Evolutionary conservation across 1,140 invertebrate species (phyloP).

Genomic region (Bombus fervidus): DNA sequence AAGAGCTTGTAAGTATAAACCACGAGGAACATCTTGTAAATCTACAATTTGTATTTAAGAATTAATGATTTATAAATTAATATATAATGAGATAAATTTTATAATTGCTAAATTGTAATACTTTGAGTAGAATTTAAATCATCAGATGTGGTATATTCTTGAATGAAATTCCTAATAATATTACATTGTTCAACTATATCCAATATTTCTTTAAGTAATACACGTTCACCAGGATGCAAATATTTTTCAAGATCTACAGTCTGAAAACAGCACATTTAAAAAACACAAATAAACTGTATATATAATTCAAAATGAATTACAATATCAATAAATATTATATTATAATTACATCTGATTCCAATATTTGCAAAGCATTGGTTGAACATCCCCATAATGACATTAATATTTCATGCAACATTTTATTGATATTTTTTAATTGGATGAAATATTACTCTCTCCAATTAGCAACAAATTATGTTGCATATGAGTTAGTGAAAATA

Average conservation of each 20-base stretch:
- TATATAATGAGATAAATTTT: conserved; percentile 10
- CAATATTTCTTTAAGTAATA: conserved; percentile 76
- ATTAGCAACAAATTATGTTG: not conserved
- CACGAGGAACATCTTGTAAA: conserved; percentile 63
- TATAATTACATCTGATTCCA: conserved; percentile 75
- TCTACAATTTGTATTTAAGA: conserved; percentile 50
- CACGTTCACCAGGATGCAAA: conserved; percentile 78
- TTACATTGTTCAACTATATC: conserved; percentile 76
- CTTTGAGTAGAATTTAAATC: conserved; percentile 15
- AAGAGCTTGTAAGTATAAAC: conserved; percentile 85
- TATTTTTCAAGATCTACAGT: conserved; percentile 74
- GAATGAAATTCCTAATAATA: conserved; percentile 73
- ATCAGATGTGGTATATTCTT: conserved; percentile 44
- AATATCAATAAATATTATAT: conserved; percentile 7
- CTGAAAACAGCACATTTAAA: conserved; percentile 64
- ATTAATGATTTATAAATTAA: not conserved
- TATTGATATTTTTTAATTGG: conserved; percentile 15
- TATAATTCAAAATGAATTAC: conserved; percentile 9
- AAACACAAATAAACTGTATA: conserved; percentile 17
- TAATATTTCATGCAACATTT: conserved; percentile 80
- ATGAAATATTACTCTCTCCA: not conserved
- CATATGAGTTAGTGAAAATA: not conserved
- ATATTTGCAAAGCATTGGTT: conserved; percentile 74
- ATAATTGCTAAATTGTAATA: conserved; percentile 29
- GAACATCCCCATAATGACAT: conserved; percentile 80